Conservation (phyloP, 1,140 invertebrate genomes). For the Hyphantria cunea region DNA sequence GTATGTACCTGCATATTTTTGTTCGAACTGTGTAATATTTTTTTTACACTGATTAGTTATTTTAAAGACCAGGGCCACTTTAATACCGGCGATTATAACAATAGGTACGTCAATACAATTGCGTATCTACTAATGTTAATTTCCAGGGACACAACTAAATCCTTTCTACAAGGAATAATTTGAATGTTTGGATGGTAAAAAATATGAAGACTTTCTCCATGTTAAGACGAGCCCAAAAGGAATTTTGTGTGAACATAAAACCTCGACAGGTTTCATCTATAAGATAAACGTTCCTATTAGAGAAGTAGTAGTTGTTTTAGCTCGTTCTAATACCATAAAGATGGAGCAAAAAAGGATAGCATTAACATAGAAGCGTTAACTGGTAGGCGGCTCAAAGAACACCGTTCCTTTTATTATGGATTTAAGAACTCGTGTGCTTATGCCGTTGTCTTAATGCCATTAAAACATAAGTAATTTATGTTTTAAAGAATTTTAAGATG, state of each 20-base stretch:
- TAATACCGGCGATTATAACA: too few relatives aligned
- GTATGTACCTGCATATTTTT: too few relatives aligned
- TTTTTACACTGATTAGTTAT: too few relatives aligned
- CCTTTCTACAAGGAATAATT: too few relatives aligned
- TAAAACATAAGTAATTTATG: constrained; percentile 2
- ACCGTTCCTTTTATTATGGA: constrained; percentile 7
- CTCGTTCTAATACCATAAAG: constrained; percentile 6
- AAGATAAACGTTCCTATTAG: neutral
- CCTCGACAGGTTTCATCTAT: neutral
- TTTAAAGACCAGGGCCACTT: too few relatives aligned
- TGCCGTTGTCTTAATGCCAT: constrained; percentile 16
- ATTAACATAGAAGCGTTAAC: constrained; percentile 28
- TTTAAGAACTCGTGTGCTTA: constrained; percentile 13
- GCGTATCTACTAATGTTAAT: too few relatives aligned
- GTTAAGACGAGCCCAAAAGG: neutral
- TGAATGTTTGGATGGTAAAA: too few relatives aligned
- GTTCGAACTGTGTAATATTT: constrained; percentile 12
- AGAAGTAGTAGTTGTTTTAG: neutral
- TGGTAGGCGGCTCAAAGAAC: constrained; percentile 20
- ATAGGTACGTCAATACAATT: too few relatives aligned
- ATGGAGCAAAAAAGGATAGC: constrained; percentile 20
- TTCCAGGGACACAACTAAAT: too few relatives aligned
- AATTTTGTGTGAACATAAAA: too few relatives aligned
- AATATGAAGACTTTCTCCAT: too few relatives aligned
- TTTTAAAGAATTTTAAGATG: neutral